A percentile compares a stretch with the other conserved stretches of the same genome.
Conservation (phyloP, 2,797 vertebrate genomes). For the Brotula barbata region DNA sequence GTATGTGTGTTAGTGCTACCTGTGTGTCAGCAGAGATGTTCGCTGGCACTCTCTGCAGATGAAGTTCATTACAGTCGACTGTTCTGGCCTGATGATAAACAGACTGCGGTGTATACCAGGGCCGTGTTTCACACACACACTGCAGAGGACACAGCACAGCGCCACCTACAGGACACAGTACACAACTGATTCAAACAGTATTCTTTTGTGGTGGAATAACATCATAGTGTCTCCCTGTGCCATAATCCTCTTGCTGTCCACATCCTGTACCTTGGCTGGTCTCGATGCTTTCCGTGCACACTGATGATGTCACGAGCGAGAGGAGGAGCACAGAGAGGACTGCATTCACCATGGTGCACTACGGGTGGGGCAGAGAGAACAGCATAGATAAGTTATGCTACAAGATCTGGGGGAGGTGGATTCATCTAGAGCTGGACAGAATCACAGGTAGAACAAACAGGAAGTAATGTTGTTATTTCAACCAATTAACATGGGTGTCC, state of each 20-base stretch:
- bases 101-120: slow-evolving; percentile 86
- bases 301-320: slow-evolving; percentile 49
- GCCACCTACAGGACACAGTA: slow-evolving; percentile 46
- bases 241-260: slow-evolving; percentile 1
- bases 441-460: background rate
- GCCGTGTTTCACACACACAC: slow-evolving; percentile 85
- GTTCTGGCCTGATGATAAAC: slow-evolving; percentile 83
- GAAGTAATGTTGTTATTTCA: background rate
- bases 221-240: background rate
- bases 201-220: too few relatives aligned
- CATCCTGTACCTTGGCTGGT: slow-evolving; percentile 46
- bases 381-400: background rate
- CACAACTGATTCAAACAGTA: background rate
- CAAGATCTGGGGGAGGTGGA: background rate
- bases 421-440: slow-evolving; percentile 12
- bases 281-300: slow-evolving; percentile 24
- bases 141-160: slow-evolving; percentile 77
- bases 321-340: slow-evolving; percentile 29
- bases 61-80: slow-evolving; percentile 85
- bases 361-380: background rate
- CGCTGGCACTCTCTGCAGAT: slow-evolving; percentile 74
- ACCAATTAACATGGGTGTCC: too few relatives aligned
- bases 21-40: slow-evolving; percentile 79
- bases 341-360: slow-evolving; percentile 62
- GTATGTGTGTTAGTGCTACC: slow-evolving; percentile 55